Evolutionary conservation across 2,113 vertebrate genomes (phyloP), one percentile per base, ranked within the genome.

Genomic region (Nannospalax galili): DNA sequence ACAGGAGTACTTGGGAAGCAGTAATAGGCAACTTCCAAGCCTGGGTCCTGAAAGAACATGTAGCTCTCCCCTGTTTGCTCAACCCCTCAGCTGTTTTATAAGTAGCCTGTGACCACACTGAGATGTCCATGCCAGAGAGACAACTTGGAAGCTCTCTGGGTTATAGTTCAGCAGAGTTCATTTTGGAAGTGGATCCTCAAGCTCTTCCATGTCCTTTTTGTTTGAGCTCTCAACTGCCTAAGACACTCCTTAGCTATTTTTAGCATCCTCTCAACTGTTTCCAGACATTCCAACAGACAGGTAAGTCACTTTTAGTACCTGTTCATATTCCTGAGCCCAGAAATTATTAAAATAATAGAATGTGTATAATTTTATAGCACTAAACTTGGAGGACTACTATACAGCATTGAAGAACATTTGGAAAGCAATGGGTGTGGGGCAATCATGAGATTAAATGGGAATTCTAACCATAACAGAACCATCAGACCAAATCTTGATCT

Each of bases 401-500:
- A 74, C 35, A 88, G 58, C 15, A 75, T 5, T 58, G n/a, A 17
- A 22, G 15, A 78, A 65, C 60, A 73, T 75, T 92, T 85, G 78
- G 75, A 70, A 96, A 94, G 79, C 69, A 86, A 79, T 73, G n/a
- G 15, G 30, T 28, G 22, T 70, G 45, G 22, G 7, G 7, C 14
- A 60, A 52, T 32, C 70, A 64, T 45, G 22, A 28, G 17, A 58
- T 73, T 78, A 94, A 73, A 90, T 69, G 37, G 60, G 40, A 73
- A 56, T 40, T 93, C 26, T 65, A 87, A 79, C 56, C 26, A 42
- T 84, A 65, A 87, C 22, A 48, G 35, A 93, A 87, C 91, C 32
- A 91, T 75, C 75, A 91, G 30, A 58, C 64, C 69, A 10, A 24
- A 84, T 74, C 78, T 79, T 88, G 69, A 85, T 84, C 73, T 92